phyloP scores from a whole-genome alignment of 35 echinoderm and acorn worm genomes.

The Amphiura filiformis region DNA sequence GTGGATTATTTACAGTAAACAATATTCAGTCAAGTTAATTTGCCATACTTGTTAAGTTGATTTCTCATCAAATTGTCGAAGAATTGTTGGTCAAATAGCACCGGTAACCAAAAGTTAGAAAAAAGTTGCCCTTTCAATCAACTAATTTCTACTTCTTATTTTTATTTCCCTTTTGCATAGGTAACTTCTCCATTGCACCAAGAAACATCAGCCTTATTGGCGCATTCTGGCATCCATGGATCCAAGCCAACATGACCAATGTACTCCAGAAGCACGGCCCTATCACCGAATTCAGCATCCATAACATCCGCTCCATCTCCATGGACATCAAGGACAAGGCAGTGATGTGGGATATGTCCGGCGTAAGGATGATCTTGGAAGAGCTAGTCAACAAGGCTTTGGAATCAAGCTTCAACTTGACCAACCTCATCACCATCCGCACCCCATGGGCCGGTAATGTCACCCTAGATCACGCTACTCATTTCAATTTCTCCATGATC shows the following conservation, averaged over 20 bases:
- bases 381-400: conserved; percentile 56
- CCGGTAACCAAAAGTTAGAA: too few species aligned
- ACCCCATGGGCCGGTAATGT: conserved; percentile 48
- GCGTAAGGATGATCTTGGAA: conserved; percentile 19
- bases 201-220: conserved; percentile 33
- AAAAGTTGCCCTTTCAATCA: too few species aligned
- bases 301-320: conserved; percentile 31
- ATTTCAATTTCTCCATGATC: conserved; percentile 41
- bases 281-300: conserved; percentile 40
- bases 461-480: conserved; percentile 50
- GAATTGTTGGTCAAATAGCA: too few species aligned
- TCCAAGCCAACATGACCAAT: conserved; percentile 49
- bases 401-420: conserved; percentile 54
- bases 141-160: too few species aligned
- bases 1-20: too few species aligned
- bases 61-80: too few species aligned
- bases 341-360: conserved; percentile 22
- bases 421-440: conserved; percentile 20
- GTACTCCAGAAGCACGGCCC: conserved; percentile 63
- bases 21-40: too few species aligned
- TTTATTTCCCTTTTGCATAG: conserved; percentile 39
- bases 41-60: too few species aligned
- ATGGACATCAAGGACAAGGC: conserved; percentile 59
- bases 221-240: conserved; percentile 38
- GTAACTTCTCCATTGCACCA: conserved; percentile 46